Conservation (phyloP, 2,113 vertebrate genomes). For the Oxyura jamaicensis region DNA sequence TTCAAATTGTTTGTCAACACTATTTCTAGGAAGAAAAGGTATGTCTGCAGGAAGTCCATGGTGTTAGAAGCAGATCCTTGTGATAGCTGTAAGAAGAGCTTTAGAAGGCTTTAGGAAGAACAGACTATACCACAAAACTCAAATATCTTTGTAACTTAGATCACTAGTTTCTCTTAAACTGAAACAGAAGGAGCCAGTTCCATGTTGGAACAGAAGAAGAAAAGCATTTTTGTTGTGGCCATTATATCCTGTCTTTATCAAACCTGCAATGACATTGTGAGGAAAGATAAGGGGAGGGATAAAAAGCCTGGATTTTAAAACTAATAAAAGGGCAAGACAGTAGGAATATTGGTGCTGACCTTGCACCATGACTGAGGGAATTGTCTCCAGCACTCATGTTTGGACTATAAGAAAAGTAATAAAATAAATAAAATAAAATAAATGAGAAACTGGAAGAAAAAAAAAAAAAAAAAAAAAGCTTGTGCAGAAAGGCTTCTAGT, state of each 20-base stretch:
- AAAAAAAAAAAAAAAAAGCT: neutral
- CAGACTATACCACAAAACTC: neutral
- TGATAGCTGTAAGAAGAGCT: neutral
- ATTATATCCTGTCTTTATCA: neutral
- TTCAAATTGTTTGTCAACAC: neutral
- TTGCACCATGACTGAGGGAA: neutral
- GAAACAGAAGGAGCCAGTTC: neutral
- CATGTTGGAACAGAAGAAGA: neutral
- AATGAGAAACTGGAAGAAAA: neutral
- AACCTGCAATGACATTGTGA: neutral
- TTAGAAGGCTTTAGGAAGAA: neutral
- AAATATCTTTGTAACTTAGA: neutral
- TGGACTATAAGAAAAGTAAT: neutral
- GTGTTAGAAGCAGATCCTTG: neutral
- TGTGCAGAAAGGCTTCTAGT: neutral
- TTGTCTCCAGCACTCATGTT: neutral
- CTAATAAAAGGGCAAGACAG: neutral
- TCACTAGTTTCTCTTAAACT: neutral
- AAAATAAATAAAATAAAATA: neutral
- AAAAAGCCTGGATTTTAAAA: neutral
- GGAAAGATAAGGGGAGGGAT: neutral
- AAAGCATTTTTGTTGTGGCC: neutral
- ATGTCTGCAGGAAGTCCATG: neutral
- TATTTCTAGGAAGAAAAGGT: neutral
- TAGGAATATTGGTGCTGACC: neutral